These are phyloP conservation scores for Bedellia somnulentella DNA, from an alignment of 2,888 invertebrate species.

Conservation along the genomic window DNA sequence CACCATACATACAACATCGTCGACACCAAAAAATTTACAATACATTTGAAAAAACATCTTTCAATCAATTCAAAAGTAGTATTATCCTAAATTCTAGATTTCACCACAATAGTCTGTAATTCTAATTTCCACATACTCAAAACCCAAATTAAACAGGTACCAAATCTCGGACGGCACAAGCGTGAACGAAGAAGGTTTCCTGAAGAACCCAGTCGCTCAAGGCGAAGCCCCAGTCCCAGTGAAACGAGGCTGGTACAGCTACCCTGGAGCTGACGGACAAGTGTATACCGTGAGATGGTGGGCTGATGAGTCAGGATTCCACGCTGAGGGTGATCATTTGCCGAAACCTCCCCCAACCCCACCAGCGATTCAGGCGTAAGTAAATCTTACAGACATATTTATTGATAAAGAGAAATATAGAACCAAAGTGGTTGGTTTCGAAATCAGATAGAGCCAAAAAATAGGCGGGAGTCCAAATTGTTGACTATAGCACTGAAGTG, in stretches of 20 bases:
- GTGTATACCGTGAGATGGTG: constrained; percentile 44
- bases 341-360: constrained; percentile 44
- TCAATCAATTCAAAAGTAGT: too few relatives aligned
- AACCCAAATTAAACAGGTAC: constrained; percentile 30
- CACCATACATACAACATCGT: too few relatives aligned
- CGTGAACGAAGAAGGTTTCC: constrained; percentile 45
- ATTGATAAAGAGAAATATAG: too few relatives aligned
- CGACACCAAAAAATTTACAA: too few relatives aligned
- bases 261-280: constrained; percentile 35
- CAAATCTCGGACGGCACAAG: constrained; percentile 45
- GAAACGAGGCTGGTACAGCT: constrained; percentile 53
- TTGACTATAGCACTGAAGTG: too few relatives aligned
- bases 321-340: constrained; percentile 44
- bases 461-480: too few relatives aligned
- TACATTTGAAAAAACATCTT: too few relatives aligned
- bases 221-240: constrained; percentile 43
- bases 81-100: too few relatives aligned
- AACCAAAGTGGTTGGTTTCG: too few relatives aligned
- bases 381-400: constrained; percentile 12
- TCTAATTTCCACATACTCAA: too few relatives aligned
- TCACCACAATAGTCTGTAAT: too few relatives aligned
- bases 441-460: too few relatives aligned
- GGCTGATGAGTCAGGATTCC: constrained; percentile 49
- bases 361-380: constrained; percentile 41
- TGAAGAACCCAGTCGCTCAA: constrained; percentile 26